Conservation (phyloP, 2,113 vertebrate species). For the Neoarius graeffei region DNA sequence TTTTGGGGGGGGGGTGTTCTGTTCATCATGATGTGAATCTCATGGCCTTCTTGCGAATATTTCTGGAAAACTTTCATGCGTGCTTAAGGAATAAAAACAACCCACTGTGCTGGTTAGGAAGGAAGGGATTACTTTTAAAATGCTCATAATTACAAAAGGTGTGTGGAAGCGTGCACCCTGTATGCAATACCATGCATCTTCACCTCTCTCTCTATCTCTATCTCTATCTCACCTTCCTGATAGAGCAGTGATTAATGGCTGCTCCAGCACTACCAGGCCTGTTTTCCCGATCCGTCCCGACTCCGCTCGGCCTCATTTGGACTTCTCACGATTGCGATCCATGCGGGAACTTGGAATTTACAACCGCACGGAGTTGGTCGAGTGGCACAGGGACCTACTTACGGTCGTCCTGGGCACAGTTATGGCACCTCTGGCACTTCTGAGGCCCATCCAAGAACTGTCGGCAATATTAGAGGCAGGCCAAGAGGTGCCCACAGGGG, state of each 20-base stretch:
- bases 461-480: slow-evolving; percentile 74
- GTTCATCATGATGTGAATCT: not conserved
- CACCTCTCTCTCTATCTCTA: not conserved
- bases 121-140: slow-evolving; percentile 15
- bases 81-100: not conserved
- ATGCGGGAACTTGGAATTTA: slow-evolving; percentile 65
- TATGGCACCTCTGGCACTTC: slow-evolving; percentile 59
- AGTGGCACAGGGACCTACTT: slow-evolving; percentile 57
- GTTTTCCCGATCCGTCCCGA: slow-evolving; percentile 40
- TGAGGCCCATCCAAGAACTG: slow-evolving; percentile 63
- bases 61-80: no score
- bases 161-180: not conserved
- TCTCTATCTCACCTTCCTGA: slow-evolving; percentile 15
- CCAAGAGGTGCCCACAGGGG: slow-evolving; percentile 44
- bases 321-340: slow-evolving; percentile 20
- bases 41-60: not conserved
- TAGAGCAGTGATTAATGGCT: slow-evolving; percentile 58
- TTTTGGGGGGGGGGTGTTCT: not conserved
- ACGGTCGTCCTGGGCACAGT: slow-evolving; percentile 54
- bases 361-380: slow-evolving; percentile 45
- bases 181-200: slow-evolving; percentile 9
- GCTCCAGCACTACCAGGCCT: slow-evolving; percentile 43
- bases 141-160: slow-evolving; percentile 25
- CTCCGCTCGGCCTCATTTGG: slow-evolving; percentile 43
- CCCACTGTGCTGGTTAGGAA: slow-evolving; percentile 8